Percentiles rank a stretch among this genome's conserved stretches.
Evolutionary conservation across 35 echinoderm and acorn worm genomes (phyloP).

Genomic region (Strongylocentrotus purpuratus): DNA sequence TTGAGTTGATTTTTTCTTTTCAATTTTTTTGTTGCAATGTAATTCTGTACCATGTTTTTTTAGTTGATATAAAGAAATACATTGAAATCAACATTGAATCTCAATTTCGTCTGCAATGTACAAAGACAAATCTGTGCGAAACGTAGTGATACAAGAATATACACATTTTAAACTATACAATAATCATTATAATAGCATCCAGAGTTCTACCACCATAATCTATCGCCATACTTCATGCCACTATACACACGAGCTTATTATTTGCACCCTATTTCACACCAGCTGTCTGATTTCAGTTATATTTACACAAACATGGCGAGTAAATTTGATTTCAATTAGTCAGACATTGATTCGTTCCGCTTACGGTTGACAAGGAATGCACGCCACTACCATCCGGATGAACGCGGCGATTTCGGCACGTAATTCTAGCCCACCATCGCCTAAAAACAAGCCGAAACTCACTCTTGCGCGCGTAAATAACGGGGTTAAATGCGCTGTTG

Average conservation of each 20-base stretch:
- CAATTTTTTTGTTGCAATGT: too few relatives aligned
- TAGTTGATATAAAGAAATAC: too few relatives aligned
- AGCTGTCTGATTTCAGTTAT: background rate
- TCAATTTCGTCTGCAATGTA: too few relatives aligned
- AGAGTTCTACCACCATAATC: too few relatives aligned
- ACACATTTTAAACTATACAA: too few relatives aligned
- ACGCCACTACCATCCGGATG: background rate
- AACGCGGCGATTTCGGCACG: background rate
- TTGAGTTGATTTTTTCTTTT: too few relatives aligned
- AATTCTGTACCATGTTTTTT: too few relatives aligned
- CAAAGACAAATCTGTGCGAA: too few relatives aligned
- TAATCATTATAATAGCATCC: too few relatives aligned
- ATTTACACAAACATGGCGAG: background rate
- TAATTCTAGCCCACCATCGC: background rate
- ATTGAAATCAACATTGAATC: too few relatives aligned
- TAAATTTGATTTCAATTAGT: background rate
- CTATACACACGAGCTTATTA: background rate
- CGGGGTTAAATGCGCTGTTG: slow-evolving; percentile 77
- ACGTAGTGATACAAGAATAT: too few relatives aligned
- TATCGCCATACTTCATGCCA: too few relatives aligned
- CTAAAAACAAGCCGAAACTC: slow-evolving; percentile 69
- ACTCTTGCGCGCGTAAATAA: slow-evolving; percentile 67
- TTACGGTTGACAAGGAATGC: background rate
- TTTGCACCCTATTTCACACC: background rate
- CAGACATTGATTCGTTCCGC: background rate